Evolutionary conservation across 1,140 invertebrate genomes (phyloP), one percentile per base, ranked within the genome.

Genomic region (Thaumatotibia leucotreta): DNA sequence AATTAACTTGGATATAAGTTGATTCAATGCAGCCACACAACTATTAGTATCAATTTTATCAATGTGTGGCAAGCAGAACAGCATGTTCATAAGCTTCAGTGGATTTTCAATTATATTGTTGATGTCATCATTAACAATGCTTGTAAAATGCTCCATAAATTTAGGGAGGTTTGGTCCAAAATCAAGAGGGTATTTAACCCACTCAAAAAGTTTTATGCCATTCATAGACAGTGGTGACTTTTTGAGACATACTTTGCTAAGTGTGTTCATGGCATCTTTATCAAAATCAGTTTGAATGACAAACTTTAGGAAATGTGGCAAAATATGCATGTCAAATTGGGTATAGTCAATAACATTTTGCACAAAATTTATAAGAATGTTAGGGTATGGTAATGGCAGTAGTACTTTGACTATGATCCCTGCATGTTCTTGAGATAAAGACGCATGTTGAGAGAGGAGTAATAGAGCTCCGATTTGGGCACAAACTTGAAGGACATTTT

Each of bases 301-400:
- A 76, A 92, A 93, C 9, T 92, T 90, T 10, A 97, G 74, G 32
- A 96, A 92, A 33, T 92, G 89, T 0, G 96, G 95, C 62, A 97
- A 82, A 63, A 97, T 92, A 54, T 96, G 87, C 54, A 94, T 91
- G 82, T 96, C 95, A 84, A 97, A 97, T 50, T 94, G 93, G 4
- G 93, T 91, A 81, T 94, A 95, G 52, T 92, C 80, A 27, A 94
- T 91, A 1, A 95, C 88, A 82, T 93, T 93, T 73, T 94, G 92
- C 1, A 96, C 92, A 75, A 95, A 94, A 45, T 92, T 88, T 10
- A 94, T 88, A 6, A 95, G 90, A 9, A 95, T 91, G 22, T 91
- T 79, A 67, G 87, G 85, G 74, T 93, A 85, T 63, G 91, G 86
- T 0, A 94, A 79, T 8, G 85, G 87, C 4, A 96, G 76, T 8